These are phyloP conservation scores for Gephyroberyx darwinii DNA, from an alignment of 2,797 vertebrate species.

Conservation along the genomic window DNA sequence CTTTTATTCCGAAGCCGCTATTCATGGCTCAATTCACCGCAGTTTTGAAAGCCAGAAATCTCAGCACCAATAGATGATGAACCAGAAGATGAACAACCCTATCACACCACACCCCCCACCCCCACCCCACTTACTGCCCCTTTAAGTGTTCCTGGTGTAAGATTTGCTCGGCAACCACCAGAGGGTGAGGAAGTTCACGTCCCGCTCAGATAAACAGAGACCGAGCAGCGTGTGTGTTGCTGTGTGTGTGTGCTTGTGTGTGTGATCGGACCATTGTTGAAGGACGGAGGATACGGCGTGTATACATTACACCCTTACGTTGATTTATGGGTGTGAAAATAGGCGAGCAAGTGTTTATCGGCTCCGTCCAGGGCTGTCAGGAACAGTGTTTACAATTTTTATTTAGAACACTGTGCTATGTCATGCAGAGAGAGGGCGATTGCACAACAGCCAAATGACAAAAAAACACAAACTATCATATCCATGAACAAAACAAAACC, in stretches of 20 bases:
- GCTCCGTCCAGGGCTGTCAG: slow-evolving; percentile 9
- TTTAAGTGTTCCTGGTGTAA: neutral
- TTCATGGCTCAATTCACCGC: too few species aligned
- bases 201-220: slow-evolving; percentile 44
- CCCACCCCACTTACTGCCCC: neutral
- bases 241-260: neutral
- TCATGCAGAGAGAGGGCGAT: neutral
- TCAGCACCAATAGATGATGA: too few species aligned
- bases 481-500: neutral
- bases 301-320: slow-evolving; percentile 41
- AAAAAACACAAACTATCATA: slow-evolving; percentile 19
- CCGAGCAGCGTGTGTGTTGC: neutral
- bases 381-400: slow-evolving; percentile 38
- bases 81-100: too few species aligned
- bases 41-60: too few species aligned
- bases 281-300: slow-evolving; percentile 54
- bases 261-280: slow-evolving; percentile 50
- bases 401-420: slow-evolving; percentile 20
- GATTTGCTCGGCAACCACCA: slow-evolving; percentile 10
- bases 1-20: too few species aligned
- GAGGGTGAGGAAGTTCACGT: slow-evolving; percentile 42
- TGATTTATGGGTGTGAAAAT: slow-evolving; percentile 56
- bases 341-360: slow-evolving; percentile 22
- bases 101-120: too few species aligned
- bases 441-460: neutral